Evolutionary conservation across 2,113 vertebrate genomes (phyloP).

Genomic region (Numenius arquata): DNA sequence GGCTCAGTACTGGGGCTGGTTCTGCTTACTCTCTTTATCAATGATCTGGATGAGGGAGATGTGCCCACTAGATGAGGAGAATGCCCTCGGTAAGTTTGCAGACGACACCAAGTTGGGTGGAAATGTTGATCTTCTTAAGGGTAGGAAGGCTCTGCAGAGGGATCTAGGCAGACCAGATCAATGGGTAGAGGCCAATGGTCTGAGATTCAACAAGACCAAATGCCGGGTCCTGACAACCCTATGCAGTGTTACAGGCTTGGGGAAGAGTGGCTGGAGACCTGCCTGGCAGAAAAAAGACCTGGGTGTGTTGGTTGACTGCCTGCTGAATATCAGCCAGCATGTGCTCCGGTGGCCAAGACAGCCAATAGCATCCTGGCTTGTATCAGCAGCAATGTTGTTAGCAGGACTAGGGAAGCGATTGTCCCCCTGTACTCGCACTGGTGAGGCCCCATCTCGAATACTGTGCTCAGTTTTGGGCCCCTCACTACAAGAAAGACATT

Average conservation of each 20-base stretch:
- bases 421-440: background rate
- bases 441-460: background rate
- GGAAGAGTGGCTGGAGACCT: background rate
- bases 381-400: background rate
- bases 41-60: background rate
- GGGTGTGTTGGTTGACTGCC: background rate
- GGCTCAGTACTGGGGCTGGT: too few relatives aligned
- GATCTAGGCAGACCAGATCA: background rate
- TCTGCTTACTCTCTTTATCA: background rate
- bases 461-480: background rate
- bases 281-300: background rate
- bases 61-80: background rate
- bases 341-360: background rate
- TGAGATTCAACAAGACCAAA: background rate
- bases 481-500: background rate
- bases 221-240: too few relatives aligned
- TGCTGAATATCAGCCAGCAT: too few relatives aligned
- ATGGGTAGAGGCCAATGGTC: background rate
- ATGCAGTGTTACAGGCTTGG: background rate
- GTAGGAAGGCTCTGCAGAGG: background rate
- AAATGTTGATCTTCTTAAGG: background rate
- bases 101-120: fast-evolving
- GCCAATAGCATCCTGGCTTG: background rate
- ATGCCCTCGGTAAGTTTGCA: background rate
- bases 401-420: too few relatives aligned